Percentiles rank a stretch among this genome's conserved stretches.
Conservation (phyloP, 1,140 invertebrate species). For the Patella vulgata region DNA sequence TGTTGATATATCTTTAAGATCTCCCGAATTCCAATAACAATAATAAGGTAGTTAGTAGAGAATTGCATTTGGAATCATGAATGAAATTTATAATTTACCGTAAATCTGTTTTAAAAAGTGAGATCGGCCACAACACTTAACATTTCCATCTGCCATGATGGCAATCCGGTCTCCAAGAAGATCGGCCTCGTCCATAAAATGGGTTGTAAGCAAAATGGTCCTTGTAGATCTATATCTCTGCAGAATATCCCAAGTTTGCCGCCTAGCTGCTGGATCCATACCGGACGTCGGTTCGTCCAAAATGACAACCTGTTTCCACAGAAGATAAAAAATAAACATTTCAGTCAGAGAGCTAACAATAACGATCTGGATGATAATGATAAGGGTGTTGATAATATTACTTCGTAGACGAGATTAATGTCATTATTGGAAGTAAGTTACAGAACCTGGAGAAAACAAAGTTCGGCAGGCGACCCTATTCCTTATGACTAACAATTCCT, state of each 20-base stretch:
- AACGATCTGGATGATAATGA: too few species aligned
- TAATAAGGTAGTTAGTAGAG: not conserved
- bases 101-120: conserved; percentile 88
- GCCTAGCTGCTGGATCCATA: conserved; percentile 92
- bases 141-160: conserved; percentile 84
- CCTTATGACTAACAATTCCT: too few species aligned
- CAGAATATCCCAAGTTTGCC: conserved; percentile 84
- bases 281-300: conserved; percentile 86
- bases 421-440: too few species aligned
- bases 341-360: not conserved
- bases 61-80: not conserved
- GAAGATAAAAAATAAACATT: conserved; percentile 6
- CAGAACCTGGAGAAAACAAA: not conserved
- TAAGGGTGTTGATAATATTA: too few species aligned
- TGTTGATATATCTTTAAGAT: too few species aligned
- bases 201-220: conserved; percentile 93
- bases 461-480: not conserved
- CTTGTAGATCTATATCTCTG: conserved; percentile 70
- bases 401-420: too few species aligned
- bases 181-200: conserved; percentile 99
- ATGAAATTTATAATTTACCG: conserved; percentile 69
- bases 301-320: conserved; percentile 52
- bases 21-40: not conserved
- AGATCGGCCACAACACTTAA: conserved; percentile 85
- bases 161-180: conserved; percentile 91